phyloP scores from a whole-genome alignment of 2,888 invertebrate species.

The Oligia fasciuncula region DNA sequence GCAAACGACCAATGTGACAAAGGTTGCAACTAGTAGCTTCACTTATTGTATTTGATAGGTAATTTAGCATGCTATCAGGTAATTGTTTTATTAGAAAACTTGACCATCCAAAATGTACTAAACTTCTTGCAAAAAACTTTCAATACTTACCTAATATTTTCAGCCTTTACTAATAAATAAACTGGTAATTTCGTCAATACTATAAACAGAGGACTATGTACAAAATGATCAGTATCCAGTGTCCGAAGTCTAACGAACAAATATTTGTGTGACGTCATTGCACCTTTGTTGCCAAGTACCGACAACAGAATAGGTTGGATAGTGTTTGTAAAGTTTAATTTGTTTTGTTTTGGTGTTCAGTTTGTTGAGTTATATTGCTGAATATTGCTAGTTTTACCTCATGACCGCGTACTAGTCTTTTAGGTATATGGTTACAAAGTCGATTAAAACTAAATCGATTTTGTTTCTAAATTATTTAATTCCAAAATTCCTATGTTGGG shows the following conservation, averaged over 20 bases:
- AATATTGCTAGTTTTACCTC: constrained; percentile 2
- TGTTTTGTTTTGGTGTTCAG: constrained; percentile 30
- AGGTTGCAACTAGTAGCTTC: background rate
- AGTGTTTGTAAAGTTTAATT: constrained; percentile 38
- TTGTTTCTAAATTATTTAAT: background rate
- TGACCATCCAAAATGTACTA: background rate
- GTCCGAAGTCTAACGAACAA: constrained; percentile 67
- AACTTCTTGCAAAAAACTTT: background rate
- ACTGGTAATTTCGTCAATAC: constrained; percentile 11
- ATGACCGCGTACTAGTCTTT: background rate
- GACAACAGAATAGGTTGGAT: constrained; percentile 39
- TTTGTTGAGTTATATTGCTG: constrained; percentile 13
- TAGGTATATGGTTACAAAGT: background rate
- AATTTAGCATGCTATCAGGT: background rate
- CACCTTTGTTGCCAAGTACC: constrained; percentile 58
- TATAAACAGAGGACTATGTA: constrained; percentile 38
- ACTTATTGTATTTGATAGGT: background rate
- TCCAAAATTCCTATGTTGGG: background rate
- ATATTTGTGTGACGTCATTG: constrained; percentile 68
- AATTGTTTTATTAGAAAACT: background rate
- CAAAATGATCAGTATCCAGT: constrained; percentile 55
- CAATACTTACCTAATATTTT: background rate
- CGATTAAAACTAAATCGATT: background rate
- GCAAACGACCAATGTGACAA: too few species aligned
- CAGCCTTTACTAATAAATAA: too few species aligned